Evolutionary conservation across 1,140 invertebrate genomes (phyloP).

Genomic region (Metopolophium dirhodum): DNA sequence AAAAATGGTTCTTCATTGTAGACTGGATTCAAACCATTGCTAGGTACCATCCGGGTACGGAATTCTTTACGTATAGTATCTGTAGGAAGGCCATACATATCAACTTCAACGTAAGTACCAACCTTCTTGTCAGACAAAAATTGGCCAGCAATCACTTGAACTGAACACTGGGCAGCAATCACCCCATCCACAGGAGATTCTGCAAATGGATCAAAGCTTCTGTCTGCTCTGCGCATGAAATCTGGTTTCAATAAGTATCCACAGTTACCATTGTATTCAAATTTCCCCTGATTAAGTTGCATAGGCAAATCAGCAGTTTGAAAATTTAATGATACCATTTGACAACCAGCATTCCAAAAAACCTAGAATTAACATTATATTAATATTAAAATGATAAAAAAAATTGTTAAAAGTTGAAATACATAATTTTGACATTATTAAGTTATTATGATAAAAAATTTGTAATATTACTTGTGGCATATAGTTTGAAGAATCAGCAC

Average conservation of each 20-base stretch:
- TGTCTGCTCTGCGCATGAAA: slow-evolving; percentile 96
- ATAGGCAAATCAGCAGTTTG: slow-evolving; percentile 99
- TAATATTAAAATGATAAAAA: background rate
- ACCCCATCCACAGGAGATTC: slow-evolving; percentile 99
- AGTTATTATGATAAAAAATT: slow-evolving; percentile 37
- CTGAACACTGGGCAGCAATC: slow-evolving; percentile 97
- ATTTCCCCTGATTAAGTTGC: slow-evolving; percentile 99
- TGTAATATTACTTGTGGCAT: slow-evolving; percentile 87
- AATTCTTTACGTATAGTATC: slow-evolving; percentile 99
- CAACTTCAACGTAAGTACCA: slow-evolving; percentile 99
- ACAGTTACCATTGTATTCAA: slow-evolving; percentile 97
- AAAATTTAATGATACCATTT: slow-evolving; percentile 99
- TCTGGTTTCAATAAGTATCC: slow-evolving; percentile 98
- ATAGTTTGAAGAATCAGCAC: slow-evolving; percentile 99
- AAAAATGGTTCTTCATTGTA: slow-evolving; percentile 99
- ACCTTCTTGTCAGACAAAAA: slow-evolving; percentile 99
- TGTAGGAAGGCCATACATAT: slow-evolving; percentile 99
- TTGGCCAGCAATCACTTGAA: slow-evolving; percentile 98
- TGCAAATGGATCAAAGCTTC: slow-evolving; percentile 98
- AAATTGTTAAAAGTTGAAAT: background rate
- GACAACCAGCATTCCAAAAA: slow-evolving; percentile 91
- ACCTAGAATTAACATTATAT: slow-evolving; percentile 67
- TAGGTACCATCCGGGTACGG: slow-evolving; percentile 91
- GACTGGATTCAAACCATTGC: slow-evolving; percentile 95
- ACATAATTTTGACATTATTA: slow-evolving; percentile 46